phyloP scores from a whole-genome alignment of 92 coral and sea anemone genomes.

The Epizoanthus fatuus region DNA sequence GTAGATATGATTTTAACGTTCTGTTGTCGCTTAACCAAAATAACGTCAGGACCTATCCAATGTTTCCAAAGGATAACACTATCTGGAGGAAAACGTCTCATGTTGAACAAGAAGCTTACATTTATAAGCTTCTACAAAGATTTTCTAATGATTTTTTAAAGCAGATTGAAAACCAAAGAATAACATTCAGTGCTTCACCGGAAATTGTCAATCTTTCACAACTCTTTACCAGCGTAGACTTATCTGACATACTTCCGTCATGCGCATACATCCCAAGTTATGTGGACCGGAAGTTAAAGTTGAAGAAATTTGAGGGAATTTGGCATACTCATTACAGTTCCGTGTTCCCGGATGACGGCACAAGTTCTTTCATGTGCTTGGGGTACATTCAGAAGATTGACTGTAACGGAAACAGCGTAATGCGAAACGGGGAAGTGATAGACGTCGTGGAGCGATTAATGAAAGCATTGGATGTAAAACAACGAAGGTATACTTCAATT shows the following conservation, averaged over 20 bases:
- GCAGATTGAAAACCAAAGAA: not conserved
- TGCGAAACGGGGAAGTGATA: conserved; percentile 62
- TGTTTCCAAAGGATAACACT: not conserved
- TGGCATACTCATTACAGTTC: conserved; percentile 80
- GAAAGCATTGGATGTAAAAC: conserved; percentile 34
- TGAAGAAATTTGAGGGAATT: conserved; percentile 77
- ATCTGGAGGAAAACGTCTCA: too few species aligned
- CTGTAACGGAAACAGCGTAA: conserved; percentile 75
- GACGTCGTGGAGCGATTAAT: conserved; percentile 46
- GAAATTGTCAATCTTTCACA: not conserved
- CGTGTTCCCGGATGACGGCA: conserved; percentile 84
- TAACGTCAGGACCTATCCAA: not conserved
- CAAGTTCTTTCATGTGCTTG: conserved; percentile 68
- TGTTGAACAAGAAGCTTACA: not conserved
- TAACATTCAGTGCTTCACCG: not conserved
- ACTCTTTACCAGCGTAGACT: conserved; percentile 16
- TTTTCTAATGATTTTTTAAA: not conserved
- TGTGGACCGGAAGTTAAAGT: conserved; percentile 12
- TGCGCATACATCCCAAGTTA: conserved; percentile 67
- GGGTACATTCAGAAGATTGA: conserved; percentile 69
- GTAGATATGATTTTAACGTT: conserved; percentile 18
- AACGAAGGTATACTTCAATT: conserved; percentile 62
- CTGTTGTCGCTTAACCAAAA: conserved; percentile 3
- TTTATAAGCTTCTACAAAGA: not conserved
- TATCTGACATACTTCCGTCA: conserved; percentile 52